Evolutionary conservation across 2,113 vertebrate genomes (phyloP), one percentile per base, ranked within the genome.

Genomic region (Corythoichthys intestinalis): DNA sequence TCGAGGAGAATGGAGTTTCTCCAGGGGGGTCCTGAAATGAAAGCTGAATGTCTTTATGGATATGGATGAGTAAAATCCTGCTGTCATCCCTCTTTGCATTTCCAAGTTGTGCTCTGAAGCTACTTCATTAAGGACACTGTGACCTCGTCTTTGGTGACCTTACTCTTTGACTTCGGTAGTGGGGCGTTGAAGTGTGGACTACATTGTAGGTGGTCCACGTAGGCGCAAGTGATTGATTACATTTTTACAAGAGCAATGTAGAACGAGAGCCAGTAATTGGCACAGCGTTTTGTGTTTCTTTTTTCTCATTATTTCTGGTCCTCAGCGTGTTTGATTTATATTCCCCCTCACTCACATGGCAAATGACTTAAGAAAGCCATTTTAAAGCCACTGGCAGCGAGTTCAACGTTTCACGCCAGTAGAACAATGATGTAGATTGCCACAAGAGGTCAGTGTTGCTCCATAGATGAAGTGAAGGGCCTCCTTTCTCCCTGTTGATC

Each of bases 381-480:
- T 81, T 86, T 72, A 64, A 84, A 84, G 75, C 56, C 70, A 65
- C 73, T 73, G 60, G 46, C 48, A 44, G 50, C 37, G 75, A 59
- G 50, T 68, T 69, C 6, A 54, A 49, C n/a, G 39, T 10, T 8
- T 1, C 56, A 59, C 50, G 38, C 46, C 15, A 20, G 35, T 12
- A 35, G 46, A 49, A 11, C 12, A 15, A 4, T 48, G 11, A 54
- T 8, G 53, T 2, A 5, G 59, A 13, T 69, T 1, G 76, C 93
- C 95, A 91, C 94, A 91, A 95, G 96, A 92, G 95, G 91, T 92
- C 95, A 95, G 92, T 92, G 88, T 95, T 94, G 92, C 71, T 90
- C 93, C 85, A 90, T 72, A 72, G 82, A 92, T 88, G 78, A 78
- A 73, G 39, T 71, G 13, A 14, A 20, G 67, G 15, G n/a, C 38